A percentile compares a stretch with the other conserved stretches of the same genome.
Evolutionary conservation across 2,888 invertebrate species (phyloP).

Genomic region (Pristionchus mayeri): DNA sequence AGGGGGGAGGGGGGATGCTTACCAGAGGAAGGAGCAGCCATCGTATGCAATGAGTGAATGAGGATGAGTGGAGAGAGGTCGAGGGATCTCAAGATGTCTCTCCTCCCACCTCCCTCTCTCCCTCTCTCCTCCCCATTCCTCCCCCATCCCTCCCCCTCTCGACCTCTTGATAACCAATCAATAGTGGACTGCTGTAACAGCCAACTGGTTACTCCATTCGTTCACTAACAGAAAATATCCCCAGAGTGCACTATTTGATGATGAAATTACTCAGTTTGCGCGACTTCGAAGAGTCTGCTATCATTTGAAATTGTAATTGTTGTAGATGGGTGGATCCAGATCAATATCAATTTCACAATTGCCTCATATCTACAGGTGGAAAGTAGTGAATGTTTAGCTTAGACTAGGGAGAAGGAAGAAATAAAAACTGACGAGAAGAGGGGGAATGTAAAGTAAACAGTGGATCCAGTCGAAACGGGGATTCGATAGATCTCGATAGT

Average conservation of each 20-base stretch:
- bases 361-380: not conserved
- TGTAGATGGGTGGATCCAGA: no score
- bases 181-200: not conserved
- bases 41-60: conserved; percentile 25
- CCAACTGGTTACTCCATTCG: not conserved
- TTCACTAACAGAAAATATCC: conserved; percentile 1
- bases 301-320: no score
- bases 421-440: not conserved
- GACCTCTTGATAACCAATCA: conserved; percentile 25
- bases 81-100: conserved; percentile 21
- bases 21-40: conserved; percentile 46
- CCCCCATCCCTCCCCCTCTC: not conserved
- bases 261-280: not conserved
- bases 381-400: conserved; percentile 11
- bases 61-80: conserved; percentile 10
- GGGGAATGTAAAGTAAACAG: conserved; percentile 18
- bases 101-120: not conserved
- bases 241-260: not conserved
- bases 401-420: conserved; percentile 1
- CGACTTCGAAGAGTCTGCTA: no score
- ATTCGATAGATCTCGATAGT: not conserved
- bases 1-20: not conserved
- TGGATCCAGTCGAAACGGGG: conserved; percentile 8
- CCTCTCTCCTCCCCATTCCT: not conserved
- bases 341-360: no score